Evolutionary conservation across 2,888 invertebrate species (phyloP).

Genomic region (Mongoloraphidia duomilia): DNA sequence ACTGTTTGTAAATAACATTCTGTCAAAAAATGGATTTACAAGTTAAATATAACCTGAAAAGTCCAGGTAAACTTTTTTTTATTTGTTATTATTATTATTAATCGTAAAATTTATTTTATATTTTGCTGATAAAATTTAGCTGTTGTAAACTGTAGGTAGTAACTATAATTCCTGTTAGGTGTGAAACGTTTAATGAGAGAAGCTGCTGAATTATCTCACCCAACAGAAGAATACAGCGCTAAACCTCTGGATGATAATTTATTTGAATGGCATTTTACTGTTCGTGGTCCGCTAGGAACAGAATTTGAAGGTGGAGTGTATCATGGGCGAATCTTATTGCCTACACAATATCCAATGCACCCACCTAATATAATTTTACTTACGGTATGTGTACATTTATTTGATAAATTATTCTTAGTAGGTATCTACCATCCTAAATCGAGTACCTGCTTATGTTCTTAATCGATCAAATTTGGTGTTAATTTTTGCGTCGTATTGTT

Average conservation of each 20-base stretch:
- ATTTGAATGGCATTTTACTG: conserved; percentile 96
- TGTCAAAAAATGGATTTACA: conserved; percentile 31
- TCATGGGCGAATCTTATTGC: conserved; percentile 82
- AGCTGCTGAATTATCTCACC: conserved; percentile 69
- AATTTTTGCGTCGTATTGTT: too few species aligned
- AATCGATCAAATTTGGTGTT: too few species aligned
- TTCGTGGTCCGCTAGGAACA: conserved; percentile 74
- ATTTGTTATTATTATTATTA: background rate
- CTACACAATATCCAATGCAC: conserved; percentile 94
- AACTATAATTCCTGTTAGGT: conserved; percentile 36
- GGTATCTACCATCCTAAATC: background rate
- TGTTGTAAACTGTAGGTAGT: background rate
- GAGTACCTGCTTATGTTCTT: too few species aligned
- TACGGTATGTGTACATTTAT: conserved; percentile 42
- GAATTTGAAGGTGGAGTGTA: conserved; percentile 86
- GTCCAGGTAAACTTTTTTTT: conserved; percentile 34
- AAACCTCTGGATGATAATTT: conserved; percentile 87
- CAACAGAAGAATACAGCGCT: conserved; percentile 82
- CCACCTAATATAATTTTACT: conserved; percentile 88
- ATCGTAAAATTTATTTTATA: background rate
- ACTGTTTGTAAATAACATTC: too few species aligned
- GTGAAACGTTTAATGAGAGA: conserved; percentile 90
- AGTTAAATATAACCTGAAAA: conserved; percentile 42
- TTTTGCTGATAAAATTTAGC: conserved; percentile 2
- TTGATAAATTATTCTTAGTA: background rate